Percentiles rank a stretch among this genome's conserved stretches.
Evolutionary conservation across 2,797 vertebrate genomes (phyloP).

Genomic region (Chaenodraco wilsoni): DNA sequence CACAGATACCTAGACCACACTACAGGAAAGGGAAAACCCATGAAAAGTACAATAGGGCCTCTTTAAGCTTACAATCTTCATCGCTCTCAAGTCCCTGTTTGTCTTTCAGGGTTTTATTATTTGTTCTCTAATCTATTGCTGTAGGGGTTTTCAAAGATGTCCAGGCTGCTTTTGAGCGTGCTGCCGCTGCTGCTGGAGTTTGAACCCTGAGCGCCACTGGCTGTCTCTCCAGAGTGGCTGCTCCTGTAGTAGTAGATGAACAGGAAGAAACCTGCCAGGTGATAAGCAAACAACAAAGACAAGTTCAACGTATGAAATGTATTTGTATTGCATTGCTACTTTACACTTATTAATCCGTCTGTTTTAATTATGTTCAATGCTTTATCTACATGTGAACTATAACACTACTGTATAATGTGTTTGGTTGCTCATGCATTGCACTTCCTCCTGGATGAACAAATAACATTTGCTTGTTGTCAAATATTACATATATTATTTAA

Average conservation of each 20-base stretch:
- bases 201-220: accelerated
- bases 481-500: no score
- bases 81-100: accelerated
- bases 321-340: not conserved
- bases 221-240: not conserved
- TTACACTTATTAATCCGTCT: not conserved
- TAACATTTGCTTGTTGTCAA: no score
- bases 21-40: no score
- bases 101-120: not conserved
- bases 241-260: conserved; percentile 79
- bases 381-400: no score
- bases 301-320: not conserved
- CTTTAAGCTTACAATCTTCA: not conserved
- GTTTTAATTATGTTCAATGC: no score
- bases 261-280: conserved; percentile 77
- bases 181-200: not conserved
- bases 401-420: no score
- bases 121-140: accelerated
- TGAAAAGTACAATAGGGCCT: no score
- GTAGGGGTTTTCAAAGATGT: conserved; percentile 46
- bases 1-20: no score
- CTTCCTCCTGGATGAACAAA: no score
- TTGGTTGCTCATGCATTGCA: no score
- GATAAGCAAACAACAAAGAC: not conserved
- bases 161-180: conserved; percentile 8